Base-by-base conservation (phyloP, 53 echinoderm and acorn worm genomes). In the Actinopyga echinites region DNA sequence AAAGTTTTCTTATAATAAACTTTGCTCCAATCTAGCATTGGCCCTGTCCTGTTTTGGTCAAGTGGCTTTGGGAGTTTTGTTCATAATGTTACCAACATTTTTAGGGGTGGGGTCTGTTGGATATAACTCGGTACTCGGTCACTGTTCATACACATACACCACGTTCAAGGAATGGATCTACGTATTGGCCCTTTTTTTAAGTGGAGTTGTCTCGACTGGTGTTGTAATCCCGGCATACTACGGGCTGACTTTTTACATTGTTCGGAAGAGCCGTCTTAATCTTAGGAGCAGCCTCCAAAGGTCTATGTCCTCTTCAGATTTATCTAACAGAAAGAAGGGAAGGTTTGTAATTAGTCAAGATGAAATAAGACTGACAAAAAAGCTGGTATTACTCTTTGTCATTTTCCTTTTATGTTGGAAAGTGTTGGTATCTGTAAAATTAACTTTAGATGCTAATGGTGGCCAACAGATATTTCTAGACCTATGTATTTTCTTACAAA, bases 361-460 rank as follows among this genome's bases (percentile, higher is more conserved):
- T 57, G 95, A 95, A 58, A 35, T 93, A 3, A 75, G 89, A 31
- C 83, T 95, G 82, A 95, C 95, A 30, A 89, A 89, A 62, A 93
- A 93, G 65, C 85, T 95, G 9, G 59, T 95, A 2, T 61, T 95
- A 2, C 45, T 95, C 7, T 95, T 95, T 78, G 82, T 87, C 43
- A 78, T 95, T 21, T 95, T 95, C 74, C 84, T 91, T 19, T 56
- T 91, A 19, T 95, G 95, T 43, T 95, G 95, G 93, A n/a, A n/a
- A n/a, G n/a, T n/a, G n/a, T n/a, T n/a, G n/a, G n/a, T n/a, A n/a
- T n/a, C n/a, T n/a, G n/a, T n/a, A n/a, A n/a, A n/a, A n/a, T n/a
- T n/a, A n/a, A n/a, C n/a, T n/a, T n/a, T n/a, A n/a, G n/a, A n/a
- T n/a, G n/a, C n/a, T n/a, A n/a, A n/a, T n/a, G n/a, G n/a, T n/a